Evolutionary conservation across 1,140 invertebrate genomes (phyloP).

Genomic region (Cyclina sinensis): DNA sequence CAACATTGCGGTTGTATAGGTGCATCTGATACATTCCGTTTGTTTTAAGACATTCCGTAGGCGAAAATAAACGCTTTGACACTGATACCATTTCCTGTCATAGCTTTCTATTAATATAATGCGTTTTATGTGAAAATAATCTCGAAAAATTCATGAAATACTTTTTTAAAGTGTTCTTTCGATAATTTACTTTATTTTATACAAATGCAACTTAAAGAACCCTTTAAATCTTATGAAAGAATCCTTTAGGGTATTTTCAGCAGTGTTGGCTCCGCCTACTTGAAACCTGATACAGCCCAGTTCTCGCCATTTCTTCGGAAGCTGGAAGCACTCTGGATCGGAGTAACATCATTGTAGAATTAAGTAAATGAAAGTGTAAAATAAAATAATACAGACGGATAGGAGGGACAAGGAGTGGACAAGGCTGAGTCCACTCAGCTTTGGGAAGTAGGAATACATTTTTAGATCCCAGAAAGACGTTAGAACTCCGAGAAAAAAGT

Average conservation of each 20-base stretch:
- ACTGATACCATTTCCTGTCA: constrained; percentile 10
- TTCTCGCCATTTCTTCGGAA: constrained; percentile 63
- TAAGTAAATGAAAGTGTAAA: constrained; percentile 44
- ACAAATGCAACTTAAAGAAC: too few relatives aligned
- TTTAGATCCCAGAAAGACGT: not conserved
- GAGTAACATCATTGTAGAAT: constrained; percentile 27
- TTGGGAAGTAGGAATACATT: not conserved
- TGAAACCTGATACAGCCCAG: constrained; percentile 57
- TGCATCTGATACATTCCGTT: constrained; percentile 1
- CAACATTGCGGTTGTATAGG: not conserved
- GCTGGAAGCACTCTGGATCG: constrained; percentile 34
- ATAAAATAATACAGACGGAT: constrained; percentile 8
- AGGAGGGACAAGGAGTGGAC: constrained; percentile 35
- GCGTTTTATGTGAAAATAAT: not conserved
- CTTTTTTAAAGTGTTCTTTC: constrained; percentile 10
- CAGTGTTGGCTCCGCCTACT: constrained; percentile 49
- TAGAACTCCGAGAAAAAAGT: constrained; percentile 6
- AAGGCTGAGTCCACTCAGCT: constrained; percentile 61
- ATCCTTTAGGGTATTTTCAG: not conserved
- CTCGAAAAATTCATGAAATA: not conserved
- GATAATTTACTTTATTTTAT: not conserved
- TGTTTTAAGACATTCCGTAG: constrained; percentile 21
- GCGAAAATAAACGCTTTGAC: constrained; percentile 9
- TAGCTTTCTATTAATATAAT: constrained; percentile 18
- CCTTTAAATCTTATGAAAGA: not conserved